Evolutionary conservation across 64 coral and sea anemone species (phyloP).

Genomic region (Stichodactyla mertensii): DNA sequence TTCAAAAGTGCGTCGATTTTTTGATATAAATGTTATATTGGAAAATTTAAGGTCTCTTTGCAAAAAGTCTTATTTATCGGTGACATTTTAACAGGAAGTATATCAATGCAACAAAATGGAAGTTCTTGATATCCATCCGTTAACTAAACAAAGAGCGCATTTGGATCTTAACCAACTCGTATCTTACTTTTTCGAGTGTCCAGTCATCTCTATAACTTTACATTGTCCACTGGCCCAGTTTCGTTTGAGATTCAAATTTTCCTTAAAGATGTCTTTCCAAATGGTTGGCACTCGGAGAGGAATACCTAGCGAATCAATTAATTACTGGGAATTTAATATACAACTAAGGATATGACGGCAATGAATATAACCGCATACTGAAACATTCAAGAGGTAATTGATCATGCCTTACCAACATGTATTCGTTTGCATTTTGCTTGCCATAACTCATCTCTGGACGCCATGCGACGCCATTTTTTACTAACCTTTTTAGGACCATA

Average conservation of each 20-base stretch:
- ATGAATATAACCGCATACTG: too few species aligned
- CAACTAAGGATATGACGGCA: background rate
- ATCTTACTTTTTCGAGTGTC: conserved; percentile 80
- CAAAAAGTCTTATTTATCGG: too few species aligned
- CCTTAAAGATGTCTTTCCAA: conserved; percentile 87
- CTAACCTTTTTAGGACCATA: conserved; percentile 55
- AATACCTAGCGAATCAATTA: conserved; percentile 33
- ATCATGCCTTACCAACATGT: conserved; percentile 60
- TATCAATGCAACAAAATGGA: too few species aligned
- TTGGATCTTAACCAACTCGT: background rate
- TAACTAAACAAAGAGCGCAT: too few species aligned
- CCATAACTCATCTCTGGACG: conserved; percentile 85
- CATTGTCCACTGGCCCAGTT: conserved; percentile 85
- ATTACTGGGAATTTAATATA: background rate
- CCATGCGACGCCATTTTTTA: conserved; percentile 66
- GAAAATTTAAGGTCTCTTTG: too few species aligned
- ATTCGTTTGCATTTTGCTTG: conserved; percentile 77
- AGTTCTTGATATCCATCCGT: too few species aligned
- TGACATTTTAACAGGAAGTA: too few species aligned
- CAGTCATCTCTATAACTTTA: conserved; percentile 77
- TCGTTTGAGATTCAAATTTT: conserved; percentile 77
- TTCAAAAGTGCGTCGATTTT: too few species aligned
- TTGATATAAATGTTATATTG: too few species aligned
- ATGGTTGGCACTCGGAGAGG: conserved; percentile 54
- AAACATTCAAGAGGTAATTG: background rate